Evolutionary conservation across 2,797 vertebrate species (phyloP), one percentile per base, ranked within the genome.

Genomic region (Peromyscus attwateri): DNA sequence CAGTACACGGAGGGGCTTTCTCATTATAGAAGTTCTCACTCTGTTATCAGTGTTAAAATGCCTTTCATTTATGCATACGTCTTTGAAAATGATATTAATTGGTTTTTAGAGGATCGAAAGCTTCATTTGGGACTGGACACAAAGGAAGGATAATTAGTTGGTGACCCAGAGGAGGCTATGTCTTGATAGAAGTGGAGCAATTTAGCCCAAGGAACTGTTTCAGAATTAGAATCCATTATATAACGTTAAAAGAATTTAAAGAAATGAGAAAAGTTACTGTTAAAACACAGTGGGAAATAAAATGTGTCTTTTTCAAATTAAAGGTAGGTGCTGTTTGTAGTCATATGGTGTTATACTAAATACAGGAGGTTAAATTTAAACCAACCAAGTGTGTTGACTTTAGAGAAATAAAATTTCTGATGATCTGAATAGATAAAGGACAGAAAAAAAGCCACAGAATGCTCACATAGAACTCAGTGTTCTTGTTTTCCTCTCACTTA

Each of bases 31-130:
- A 49, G 37, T 94, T 96, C 40, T 92, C 89, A 91, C n/a, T 40
- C 60, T 94, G 57, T 92, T 97, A 94, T 94, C 83, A 85, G 62
- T 66, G 43, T 60, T 94, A 85, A 87, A 96, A 79, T 87, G 25
- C 21, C 66, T 97, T 97, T 93, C 40, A 95, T 85, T 87, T 97
- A 85, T 88, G 31, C 87, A 25, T 85, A 40, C 88, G 55, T 89
- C 91, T 97, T 95, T 97, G 91, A 96, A 97, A 96, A 93, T 96
- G 95, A 79, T 93, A 96, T 96, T 94, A 97, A 96, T 95, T 93
- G 88, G 71, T 79, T 90, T 93, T 93, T 70, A 76, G 49, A 96
- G 11, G n/a, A 73, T 80, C 11, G 77, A 68, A 83, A 92, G 68
- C 37, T 75, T 92, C 94, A 71, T 84, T 76, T 82, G 89, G 80